Evolutionary conservation across 2,797 vertebrate genomes (phyloP), one percentile per base, ranked within the genome.

Genomic region (Sebastes minor): DNA sequence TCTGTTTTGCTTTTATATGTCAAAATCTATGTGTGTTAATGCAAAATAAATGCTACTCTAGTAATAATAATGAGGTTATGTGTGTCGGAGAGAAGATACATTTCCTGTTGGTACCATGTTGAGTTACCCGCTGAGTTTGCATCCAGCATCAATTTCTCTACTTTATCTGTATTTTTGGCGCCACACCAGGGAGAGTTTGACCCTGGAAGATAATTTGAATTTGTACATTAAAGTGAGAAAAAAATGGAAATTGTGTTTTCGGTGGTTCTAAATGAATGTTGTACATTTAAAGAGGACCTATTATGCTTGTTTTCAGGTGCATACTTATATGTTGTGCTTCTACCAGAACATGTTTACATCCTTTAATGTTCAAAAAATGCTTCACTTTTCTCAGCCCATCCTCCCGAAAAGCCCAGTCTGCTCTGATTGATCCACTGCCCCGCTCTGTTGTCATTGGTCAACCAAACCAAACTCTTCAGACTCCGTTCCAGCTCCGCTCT

Each of bases 1-100:
- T 83, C 2, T 35, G 71, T 81, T 85, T 81, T 83, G 35, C 14
- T 86, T 82, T 86, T 86, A 65, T 76, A 87, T 87, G 69, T 88
- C 23, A 79, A 82, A 59, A 59, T 76, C 6, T 75, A 14, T 64
- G 8, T 74, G 49, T 79, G 38, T 80, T 62, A 82, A 89, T 80
- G 56, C 38, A 78, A 88, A 94, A 94, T 91, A 92, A 93, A 93
- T 67, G 46, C 53, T 70, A 77, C 20, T 70, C 59, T 69, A 14
- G 9, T 57, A 73, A 82, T 70, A 81, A 66, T 70, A 82, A 66
- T 78, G 27, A 66, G 6, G 7, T 80, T 6, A 4, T 23, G 13
- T 70, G 49, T 28, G 8, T 65, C 2, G 14, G 25, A 76, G 22
- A 67, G 23, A 49, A 2, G 7, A 61, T 64, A 68, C 1, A 52